A percentile compares a stretch with the other conserved stretches of the same genome.
Evolutionary conservation across 2,797 vertebrate species (phyloP).

Genomic region (Halcyon chelicuti): DNA sequence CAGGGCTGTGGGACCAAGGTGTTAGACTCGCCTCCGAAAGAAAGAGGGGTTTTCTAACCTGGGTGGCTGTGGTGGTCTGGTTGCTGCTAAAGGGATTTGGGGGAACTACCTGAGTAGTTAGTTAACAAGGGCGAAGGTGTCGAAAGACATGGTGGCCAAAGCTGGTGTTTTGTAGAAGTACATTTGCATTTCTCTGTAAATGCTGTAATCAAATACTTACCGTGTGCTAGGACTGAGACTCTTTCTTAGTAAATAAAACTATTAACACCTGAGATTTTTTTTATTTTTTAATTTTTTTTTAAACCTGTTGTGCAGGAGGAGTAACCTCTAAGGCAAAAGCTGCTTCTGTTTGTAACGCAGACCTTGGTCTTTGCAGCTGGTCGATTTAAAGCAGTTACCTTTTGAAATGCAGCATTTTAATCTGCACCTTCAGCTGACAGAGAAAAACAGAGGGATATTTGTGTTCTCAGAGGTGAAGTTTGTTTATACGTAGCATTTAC

Average conservation of each 20-base stretch:
- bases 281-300: background rate
- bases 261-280: background rate
- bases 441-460: background rate
- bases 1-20: background rate
- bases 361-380: background rate
- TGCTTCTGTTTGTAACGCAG: background rate
- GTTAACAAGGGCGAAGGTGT: background rate
- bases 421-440: background rate
- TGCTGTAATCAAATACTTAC: background rate
- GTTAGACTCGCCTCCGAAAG: background rate
- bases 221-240: background rate
- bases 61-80: background rate
- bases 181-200: background rate
- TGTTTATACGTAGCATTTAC: background rate
- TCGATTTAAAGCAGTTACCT: background rate
- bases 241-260: no score
- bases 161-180: background rate
- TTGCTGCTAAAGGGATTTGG: background rate
- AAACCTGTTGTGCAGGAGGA: background rate
- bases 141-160: background rate
- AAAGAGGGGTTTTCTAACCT: background rate
- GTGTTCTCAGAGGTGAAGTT: background rate
- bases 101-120: background rate
- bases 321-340: background rate
- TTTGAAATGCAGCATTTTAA: background rate